phyloP scores from a whole-genome alignment of 2,888 invertebrate species.

The Scaptomyza parva region DNA sequence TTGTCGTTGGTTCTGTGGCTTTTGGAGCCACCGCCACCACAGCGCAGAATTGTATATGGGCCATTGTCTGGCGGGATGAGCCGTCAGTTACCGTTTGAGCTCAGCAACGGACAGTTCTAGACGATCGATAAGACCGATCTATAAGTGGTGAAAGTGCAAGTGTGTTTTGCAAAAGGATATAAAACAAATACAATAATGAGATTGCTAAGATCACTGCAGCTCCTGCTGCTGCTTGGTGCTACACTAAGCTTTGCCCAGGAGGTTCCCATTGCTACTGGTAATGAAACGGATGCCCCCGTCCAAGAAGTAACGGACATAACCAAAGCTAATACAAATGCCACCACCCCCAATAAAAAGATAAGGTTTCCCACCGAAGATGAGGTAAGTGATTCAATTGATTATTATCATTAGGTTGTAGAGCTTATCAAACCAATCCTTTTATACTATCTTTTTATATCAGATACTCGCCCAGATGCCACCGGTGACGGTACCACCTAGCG shows the following conservation, averaged over 20 bases:
- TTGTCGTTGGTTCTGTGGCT: conserved; percentile 3
- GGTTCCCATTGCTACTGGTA: conserved; percentile 16
- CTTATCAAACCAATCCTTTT: no score
- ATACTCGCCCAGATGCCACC: conserved; percentile 61
- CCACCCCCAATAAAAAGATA: conserved; percentile 1
- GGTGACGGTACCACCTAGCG: conserved; percentile 27
- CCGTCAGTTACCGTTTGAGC: conserved; percentile 68
- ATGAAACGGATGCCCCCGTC: conserved; percentile 21
- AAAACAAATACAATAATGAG: conserved; percentile 46
- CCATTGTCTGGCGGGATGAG: conserved; percentile 39
- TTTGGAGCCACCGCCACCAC: conserved; percentile 11
- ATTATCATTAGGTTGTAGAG: not conserved
- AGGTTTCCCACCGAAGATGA: conserved; percentile 28
- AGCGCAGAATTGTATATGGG: conserved; percentile 76
- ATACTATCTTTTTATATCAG: conserved; percentile 33
- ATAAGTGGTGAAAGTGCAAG: conserved; percentile 3
- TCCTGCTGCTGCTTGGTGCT: conserved; percentile 42
- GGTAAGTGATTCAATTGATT: conserved; percentile 31
- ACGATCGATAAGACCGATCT: conserved; percentile 18
- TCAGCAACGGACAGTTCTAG: conserved; percentile 44
- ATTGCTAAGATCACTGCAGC: conserved; percentile 35
- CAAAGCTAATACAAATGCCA: not conserved
- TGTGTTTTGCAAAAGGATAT: conserved; percentile 2
- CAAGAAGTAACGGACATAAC: conserved; percentile 9
- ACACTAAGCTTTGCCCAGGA: conserved; percentile 39